phyloP scores from a whole-genome alignment of 2,797 vertebrate genomes.

The Pipistrellus pipistrellus region DNA sequence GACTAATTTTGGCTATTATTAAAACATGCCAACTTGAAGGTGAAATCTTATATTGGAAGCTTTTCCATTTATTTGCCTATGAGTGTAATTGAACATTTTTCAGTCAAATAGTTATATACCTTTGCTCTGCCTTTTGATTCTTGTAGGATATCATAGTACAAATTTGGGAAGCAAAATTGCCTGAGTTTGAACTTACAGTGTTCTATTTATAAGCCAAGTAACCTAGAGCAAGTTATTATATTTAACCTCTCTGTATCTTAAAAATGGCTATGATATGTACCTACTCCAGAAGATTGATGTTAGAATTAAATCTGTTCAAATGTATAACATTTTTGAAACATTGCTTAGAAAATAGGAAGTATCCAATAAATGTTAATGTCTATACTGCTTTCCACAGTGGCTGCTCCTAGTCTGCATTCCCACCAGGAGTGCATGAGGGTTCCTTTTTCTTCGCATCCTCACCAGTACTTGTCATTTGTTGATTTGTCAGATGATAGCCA shows the following conservation, averaged over 20 bases:
- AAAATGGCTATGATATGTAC: background rate
- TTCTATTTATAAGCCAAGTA: conserved; percentile 8
- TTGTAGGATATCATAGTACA: background rate
- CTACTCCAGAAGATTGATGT: background rate
- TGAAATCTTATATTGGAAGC: background rate
- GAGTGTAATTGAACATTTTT: background rate
- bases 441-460: too few species aligned
- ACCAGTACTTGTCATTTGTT: too few species aligned
- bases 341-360: background rate
- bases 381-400: too few species aligned
- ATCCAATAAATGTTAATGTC: background rate
- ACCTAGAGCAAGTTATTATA: background rate
- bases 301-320: conserved; percentile 2
- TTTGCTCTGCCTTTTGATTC: background rate
- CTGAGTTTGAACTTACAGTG: background rate
- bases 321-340: background rate
- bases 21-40: background rate
- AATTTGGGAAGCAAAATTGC: background rate
- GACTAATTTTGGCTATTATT: conserved; percentile 2
- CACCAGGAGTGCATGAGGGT: too few species aligned
- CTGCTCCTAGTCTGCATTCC: too few species aligned
- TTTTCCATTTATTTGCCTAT: conserved; percentile 20
- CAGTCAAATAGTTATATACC: background rate
- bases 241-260: background rate
- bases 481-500: too few species aligned